Conservation (phyloP, 2,888 invertebrate genomes). For the Chrysotoxum bicinctum region DNA sequence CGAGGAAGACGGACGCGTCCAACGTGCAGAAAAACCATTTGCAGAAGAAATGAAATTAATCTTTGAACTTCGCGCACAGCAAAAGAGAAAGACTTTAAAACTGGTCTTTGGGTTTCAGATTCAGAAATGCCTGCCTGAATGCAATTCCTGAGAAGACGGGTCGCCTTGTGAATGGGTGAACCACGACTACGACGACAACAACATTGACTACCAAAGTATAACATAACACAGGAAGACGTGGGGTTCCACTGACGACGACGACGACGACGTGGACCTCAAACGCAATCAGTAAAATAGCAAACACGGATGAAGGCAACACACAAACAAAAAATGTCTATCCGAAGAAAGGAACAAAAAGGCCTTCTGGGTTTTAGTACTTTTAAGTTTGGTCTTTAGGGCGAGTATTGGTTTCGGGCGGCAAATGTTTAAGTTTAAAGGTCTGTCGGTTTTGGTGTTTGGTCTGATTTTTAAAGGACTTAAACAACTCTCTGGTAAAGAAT, state of each 20-base stretch:
- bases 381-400: background rate
- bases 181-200: background rate
- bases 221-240: constrained; percentile 63
- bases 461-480: too few relatives aligned
- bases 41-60: constrained; percentile 55
- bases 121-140: background rate
- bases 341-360: constrained; percentile 36
- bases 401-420: background rate
- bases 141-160: constrained; percentile 23
- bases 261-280: constrained; percentile 54
- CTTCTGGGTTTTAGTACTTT: constrained; percentile 18
- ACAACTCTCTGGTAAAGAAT: too few relatives aligned
- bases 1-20: background rate
- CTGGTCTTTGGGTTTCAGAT: constrained; percentile 31
- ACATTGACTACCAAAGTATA: constrained; percentile 58
- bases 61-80: constrained; percentile 50
- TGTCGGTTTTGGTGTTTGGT: too few relatives aligned
- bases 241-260: constrained; percentile 43
- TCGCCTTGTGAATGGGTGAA: constrained; percentile 23
- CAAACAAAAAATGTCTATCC: background rate
- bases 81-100: constrained; percentile 55
- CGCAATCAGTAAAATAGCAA: constrained; percentile 65
- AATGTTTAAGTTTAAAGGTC: too few relatives aligned
- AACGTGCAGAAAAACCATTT: constrained; percentile 40
- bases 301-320: constrained; percentile 26